Conservation (phyloP, 1,140 invertebrate genomes). For the Centruroides sculpturatus region DNA sequence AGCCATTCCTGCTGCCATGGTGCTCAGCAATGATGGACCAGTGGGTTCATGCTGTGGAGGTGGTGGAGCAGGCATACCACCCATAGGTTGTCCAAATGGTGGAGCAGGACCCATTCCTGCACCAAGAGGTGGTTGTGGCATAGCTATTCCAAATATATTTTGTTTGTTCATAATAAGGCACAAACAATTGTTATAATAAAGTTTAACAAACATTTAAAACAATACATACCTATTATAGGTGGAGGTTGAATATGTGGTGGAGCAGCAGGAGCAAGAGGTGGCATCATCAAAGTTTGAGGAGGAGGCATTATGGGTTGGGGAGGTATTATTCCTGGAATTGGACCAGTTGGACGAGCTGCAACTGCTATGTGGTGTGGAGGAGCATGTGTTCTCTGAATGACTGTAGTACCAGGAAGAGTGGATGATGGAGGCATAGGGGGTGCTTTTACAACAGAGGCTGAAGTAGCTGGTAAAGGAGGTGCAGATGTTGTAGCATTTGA, state of each 20-base stretch:
- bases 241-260: conserved; percentile 23
- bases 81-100: conserved; percentile 22
- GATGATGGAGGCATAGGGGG: conserved; percentile 18
- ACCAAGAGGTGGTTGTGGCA: conserved; percentile 22
- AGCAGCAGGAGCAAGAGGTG: conserved; percentile 34
- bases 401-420: conserved; percentile 11
- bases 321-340: conserved; percentile 25
- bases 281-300: conserved; percentile 11
- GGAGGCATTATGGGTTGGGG: conserved; percentile 11
- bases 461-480: conserved; percentile 12
- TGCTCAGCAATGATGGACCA: conserved; percentile 10
- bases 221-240: not conserved
- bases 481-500: conserved; percentile 6
- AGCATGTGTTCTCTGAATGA: not conserved
- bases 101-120: conserved; percentile 19
- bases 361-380: conserved; percentile 19
- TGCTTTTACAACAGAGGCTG: conserved; percentile 19
- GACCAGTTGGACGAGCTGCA: conserved; percentile 28
- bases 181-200: too few species aligned
- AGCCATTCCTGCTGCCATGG: conserved; percentile 13
- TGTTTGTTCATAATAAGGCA: too few species aligned
- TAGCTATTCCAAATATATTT: not conserved
- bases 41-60: too few species aligned
- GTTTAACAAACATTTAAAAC: not conserved
- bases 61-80: too few species aligned